Conservation (phyloP, 2,113 vertebrate genomes). For the Hystrix brachyura region DNA sequence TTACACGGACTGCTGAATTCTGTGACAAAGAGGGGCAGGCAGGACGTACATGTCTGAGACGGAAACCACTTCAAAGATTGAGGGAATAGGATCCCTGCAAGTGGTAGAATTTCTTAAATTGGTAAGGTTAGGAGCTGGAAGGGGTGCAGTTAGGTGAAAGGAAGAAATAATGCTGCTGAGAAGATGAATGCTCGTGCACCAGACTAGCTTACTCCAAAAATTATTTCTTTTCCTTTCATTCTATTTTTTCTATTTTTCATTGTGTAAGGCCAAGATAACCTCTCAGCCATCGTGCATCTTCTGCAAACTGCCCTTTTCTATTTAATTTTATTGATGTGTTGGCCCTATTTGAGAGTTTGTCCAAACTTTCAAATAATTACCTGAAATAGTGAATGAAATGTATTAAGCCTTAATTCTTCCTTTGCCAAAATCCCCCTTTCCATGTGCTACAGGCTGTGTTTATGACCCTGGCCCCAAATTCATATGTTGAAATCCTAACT, state of each 20-base stretch:
- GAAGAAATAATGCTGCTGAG: background rate
- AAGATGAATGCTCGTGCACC: background rate
- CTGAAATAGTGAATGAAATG: conserved; percentile 33
- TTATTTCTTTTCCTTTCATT: background rate
- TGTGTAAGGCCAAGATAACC: background rate
- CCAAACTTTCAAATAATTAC: background rate
- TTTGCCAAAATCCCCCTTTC: no score
- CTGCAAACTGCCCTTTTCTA: conserved; percentile 16
- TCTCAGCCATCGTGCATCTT: background rate
- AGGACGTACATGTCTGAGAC: background rate
- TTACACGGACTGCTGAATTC: background rate
- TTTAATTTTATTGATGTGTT: conserved; percentile 1
- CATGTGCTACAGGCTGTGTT: no score
- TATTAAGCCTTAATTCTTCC: conserved; percentile 22
- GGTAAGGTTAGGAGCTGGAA: background rate
- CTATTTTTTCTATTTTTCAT: background rate
- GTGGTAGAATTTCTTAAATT: conserved; percentile 16
- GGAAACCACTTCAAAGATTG: conserved; percentile 2
- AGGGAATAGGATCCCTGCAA: background rate
- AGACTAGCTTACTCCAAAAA: background rate
- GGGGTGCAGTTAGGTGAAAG: background rate
- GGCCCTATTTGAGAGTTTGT: background rate
- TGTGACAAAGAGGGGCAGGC: background rate
- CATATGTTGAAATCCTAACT: no score
- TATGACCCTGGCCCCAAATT: no score